phyloP scores from a whole-genome alignment of 2,113 vertebrate genomes.

The Campylorhamphus procurvoides region DNA sequence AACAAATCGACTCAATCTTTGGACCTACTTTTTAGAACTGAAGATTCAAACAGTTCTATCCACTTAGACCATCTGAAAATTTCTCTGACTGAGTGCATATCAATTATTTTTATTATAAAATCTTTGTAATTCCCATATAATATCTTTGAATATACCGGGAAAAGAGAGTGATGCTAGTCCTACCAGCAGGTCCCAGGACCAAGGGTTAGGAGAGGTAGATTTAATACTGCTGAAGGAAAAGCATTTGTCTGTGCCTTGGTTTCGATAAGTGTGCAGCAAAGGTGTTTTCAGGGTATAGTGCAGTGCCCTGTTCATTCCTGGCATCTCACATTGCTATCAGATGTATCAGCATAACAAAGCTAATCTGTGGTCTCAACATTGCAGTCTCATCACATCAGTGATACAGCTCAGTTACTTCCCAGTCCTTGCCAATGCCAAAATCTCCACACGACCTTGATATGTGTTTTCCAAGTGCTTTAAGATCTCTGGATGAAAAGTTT shows the following conservation, averaged over 20 bases:
- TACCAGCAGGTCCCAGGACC: background rate
- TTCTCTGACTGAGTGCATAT: background rate
- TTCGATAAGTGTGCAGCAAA: accelerated
- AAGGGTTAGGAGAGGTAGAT: background rate
- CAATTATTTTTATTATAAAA: background rate
- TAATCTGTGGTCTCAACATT: background rate
- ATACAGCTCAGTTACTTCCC: background rate
- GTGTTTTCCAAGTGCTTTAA: background rate
- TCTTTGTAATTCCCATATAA: background rate
- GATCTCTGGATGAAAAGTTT: background rate
- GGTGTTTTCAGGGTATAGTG: background rate
- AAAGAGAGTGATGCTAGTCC: background rate
- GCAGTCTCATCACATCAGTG: background rate
- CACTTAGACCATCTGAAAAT: background rate
- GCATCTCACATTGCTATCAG: background rate
- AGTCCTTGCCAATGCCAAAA: background rate
- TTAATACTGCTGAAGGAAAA: background rate
- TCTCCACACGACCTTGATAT: slow-evolving; percentile 3
- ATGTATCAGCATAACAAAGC: background rate
- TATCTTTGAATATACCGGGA: background rate
- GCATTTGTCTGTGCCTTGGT: background rate
- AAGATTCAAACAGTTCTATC: background rate
- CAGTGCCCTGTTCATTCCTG: background rate
- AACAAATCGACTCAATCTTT: background rate
- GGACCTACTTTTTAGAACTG: background rate